Evolutionary conservation across 2,113 vertebrate species (phyloP).

Genomic region (Burhinus oedicnemus): DNA sequence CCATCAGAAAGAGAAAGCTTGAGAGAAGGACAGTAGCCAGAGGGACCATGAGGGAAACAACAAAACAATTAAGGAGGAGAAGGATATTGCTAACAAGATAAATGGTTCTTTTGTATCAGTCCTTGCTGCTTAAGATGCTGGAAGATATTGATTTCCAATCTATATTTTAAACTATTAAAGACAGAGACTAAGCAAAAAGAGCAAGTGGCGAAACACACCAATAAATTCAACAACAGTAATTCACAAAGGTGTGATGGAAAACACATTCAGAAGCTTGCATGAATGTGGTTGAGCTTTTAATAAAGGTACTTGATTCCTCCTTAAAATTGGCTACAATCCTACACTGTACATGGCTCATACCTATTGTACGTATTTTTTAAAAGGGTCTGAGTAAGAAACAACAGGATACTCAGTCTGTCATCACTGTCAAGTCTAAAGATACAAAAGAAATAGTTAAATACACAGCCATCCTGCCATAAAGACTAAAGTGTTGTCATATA

Average conservation of each 20-base stretch:
- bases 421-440: neutral
- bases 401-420: neutral
- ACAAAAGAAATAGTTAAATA: neutral
- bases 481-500: neutral
- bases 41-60: neutral
- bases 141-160: neutral
- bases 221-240: neutral
- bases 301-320: neutral
- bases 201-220: neutral
- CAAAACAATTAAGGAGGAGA: neutral
- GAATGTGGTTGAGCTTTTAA: neutral
- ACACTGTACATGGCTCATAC: neutral
- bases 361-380: neutral
- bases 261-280: neutral
- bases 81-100: neutral
- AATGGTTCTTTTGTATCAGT: neutral
- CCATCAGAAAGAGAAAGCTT: neutral
- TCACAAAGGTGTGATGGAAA: neutral
- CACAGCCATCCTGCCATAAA: neutral
- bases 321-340: neutral
- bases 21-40: neutral
- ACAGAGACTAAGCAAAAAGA: neutral
- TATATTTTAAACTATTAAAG: constrained; percentile 4
- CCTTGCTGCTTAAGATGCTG: neutral
- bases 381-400: neutral